Evolutionary conservation across 2,797 vertebrate species (phyloP).

Genomic region (Sardinella longiceps): DNA sequence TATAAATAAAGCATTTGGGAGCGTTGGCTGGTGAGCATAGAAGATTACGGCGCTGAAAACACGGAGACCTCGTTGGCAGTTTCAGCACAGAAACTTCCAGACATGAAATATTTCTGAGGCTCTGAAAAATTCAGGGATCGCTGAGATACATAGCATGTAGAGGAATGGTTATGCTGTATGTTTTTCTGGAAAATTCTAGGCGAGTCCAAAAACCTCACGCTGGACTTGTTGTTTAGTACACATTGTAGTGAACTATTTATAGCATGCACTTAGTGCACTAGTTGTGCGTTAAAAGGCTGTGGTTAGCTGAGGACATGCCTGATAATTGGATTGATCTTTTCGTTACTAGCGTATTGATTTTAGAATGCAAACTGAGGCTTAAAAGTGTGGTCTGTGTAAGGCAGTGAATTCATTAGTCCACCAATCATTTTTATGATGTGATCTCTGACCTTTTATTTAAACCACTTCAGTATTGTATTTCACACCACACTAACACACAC

Average conservation of each 20-base stretch:
- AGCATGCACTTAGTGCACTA: not conserved
- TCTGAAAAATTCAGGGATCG: not conserved
- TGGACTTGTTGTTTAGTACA: not conserved
- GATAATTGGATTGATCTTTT: slow-evolving; percentile 16
- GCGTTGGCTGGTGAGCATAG: not conserved
- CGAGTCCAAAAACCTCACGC: not conserved
- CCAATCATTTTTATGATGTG: not conserved
- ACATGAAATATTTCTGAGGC: slow-evolving; percentile 1
- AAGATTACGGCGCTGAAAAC: not conserved
- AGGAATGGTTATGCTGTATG: not conserved
- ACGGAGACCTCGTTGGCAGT: not conserved
- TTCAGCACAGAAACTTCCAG: slow-evolving; percentile 5
- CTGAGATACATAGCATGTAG: not conserved
- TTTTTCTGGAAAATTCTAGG: not conserved
- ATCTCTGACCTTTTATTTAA: not conserved
- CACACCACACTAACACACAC: not conserved
- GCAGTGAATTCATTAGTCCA: not conserved
- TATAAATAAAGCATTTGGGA: slow-evolving; percentile 16
- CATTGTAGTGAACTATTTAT: not conserved
- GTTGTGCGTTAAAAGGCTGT: not conserved
- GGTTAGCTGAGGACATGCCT: not conserved
- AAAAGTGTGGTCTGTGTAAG: not conserved
- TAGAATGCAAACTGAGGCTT: not conserved
- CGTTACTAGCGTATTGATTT: slow-evolving; percentile 1
- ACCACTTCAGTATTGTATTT: not conserved